phyloP scores from a whole-genome alignment of 1,140 invertebrate species.

The Marisa cornuarietis region DNA sequence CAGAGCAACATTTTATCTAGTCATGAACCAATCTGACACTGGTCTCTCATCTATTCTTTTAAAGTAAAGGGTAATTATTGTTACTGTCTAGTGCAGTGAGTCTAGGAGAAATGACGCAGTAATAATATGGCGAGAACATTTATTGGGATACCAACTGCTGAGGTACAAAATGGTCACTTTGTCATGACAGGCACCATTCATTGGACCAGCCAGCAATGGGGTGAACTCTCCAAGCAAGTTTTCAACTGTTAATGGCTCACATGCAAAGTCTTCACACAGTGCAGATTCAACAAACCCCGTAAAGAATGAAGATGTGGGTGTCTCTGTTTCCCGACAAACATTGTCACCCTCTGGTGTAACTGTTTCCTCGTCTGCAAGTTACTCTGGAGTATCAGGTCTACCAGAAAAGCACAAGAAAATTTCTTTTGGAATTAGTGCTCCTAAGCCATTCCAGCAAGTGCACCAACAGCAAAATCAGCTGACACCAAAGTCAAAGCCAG shows the following conservation, averaged over 20 bases:
- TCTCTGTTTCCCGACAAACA: conserved; percentile 24
- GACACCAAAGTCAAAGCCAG: conserved; percentile 10
- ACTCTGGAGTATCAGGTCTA: conserved; percentile 25
- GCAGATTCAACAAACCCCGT: background rate
- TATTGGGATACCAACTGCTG: no score
- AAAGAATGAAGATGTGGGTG: conserved; percentile 23
- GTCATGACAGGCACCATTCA: conserved; percentile 20
- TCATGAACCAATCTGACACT: no score
- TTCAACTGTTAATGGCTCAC: conserved; percentile 21
- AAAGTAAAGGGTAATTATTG: no score
- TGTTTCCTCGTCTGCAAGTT: background rate
- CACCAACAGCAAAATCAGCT: conserved; percentile 30
- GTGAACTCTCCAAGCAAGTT: conserved; percentile 22
- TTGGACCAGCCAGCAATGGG: conserved; percentile 19
- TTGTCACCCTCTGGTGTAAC: conserved; percentile 1
- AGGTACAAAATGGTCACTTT: no score
- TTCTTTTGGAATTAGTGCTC: conserved; percentile 49
- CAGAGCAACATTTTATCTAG: no score
- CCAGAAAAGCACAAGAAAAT: conserved; percentile 53
- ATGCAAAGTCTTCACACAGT: conserved; percentile 21
- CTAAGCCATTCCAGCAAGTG: conserved; percentile 29
- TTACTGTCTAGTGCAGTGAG: no score
- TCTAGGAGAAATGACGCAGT: no score
- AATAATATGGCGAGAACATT: background rate
- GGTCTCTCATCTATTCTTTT: no score